These are phyloP conservation scores for Tenthredo scrophulariae DNA, from an alignment of 2,888 invertebrate species.

Conservation along the genomic window DNA sequence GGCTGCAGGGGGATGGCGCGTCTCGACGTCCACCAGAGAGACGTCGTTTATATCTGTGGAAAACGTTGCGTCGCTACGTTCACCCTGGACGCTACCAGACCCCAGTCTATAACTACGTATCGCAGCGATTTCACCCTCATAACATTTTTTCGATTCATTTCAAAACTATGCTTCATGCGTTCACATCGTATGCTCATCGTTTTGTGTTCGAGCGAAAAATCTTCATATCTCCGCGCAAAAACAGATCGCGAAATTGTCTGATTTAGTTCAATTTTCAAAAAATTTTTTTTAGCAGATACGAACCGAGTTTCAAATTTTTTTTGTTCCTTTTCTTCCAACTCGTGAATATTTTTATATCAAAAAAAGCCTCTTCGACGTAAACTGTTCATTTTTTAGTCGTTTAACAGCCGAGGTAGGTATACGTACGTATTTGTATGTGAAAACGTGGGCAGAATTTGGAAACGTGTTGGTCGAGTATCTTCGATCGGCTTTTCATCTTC, in stretches of 20 bases:
- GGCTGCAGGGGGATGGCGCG: constrained; percentile 68
- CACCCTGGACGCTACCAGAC: constrained; percentile 57
- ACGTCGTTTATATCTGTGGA: constrained; percentile 38
- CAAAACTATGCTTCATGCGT: neutral
- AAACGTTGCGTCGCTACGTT: constrained; percentile 55
- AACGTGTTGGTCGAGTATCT: constrained; percentile 58
- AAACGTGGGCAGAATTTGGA: constrained; percentile 42
- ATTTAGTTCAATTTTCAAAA: neutral
- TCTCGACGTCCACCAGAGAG: constrained; percentile 39
- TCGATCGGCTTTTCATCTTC: constrained; percentile 63
- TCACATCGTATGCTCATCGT: neutral
- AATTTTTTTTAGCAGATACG: neutral
- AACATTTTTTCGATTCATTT: neutral
- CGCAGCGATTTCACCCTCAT: constrained; percentile 3
- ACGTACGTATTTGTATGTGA: neutral
- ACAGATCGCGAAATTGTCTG: neutral
- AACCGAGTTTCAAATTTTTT: neutral
- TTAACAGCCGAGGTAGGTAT: neutral
- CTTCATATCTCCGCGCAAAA: neutral
- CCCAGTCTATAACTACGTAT: constrained; percentile 43
- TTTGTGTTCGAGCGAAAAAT: neutral
- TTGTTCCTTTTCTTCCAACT: no score
- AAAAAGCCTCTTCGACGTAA: neutral
- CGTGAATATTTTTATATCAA: neutral
- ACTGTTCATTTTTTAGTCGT: neutral